Base-by-base conservation (phyloP, 2,888 invertebrate species). In the Cerceris rybyensis region DNA sequence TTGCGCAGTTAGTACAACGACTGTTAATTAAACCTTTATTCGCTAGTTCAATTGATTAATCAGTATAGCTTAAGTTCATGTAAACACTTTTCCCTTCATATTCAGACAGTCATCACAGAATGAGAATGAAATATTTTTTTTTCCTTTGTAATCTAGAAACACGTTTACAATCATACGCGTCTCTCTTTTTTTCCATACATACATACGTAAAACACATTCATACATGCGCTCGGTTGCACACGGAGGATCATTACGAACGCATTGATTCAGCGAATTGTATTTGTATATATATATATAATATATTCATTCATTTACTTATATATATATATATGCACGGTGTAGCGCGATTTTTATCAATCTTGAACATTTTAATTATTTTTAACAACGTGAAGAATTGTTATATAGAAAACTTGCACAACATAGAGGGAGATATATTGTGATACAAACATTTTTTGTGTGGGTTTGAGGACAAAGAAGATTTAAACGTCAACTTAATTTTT, bases 71-170 rank as follows among this genome's bases (percentile, higher is more conserved):
- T 87, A 86, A 86, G 84, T 87, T 89, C 83, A 88, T 85, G 87
- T 88, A 87, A 90, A 90, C 87, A 86, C 87, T 82, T 80, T 68
- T 82, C 76, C 14, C 65, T 63, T 75, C 65, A 83, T 89, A 90
- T 87, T 87, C 90, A 88, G 87, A 90, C 90, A 90, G 87, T 90
- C 91, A 91, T 91, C 91, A 91, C 91, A 91, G 90, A 90, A 90
- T 91, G 87, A 90, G 90, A 91, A 91, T 90, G 89, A 91, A 91
- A 91, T 88, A 87, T 89, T 80, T 80, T 80, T 28, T 28, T 82
- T 64, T 52, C 78, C 81, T 71, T 80, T 73, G 74, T 82, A 82
- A 80, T 80, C 80, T 85, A 89, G 82, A 86, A 89, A 88, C 87
- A 86, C 86, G 83, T 83, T 85, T 84, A 83, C 78, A 81, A 41